A percentile compares a stretch with the other conserved stretches of the same genome.
Conservation (phyloP, 1,140 invertebrate genomes). For the Dinothrombium tinctorium region DNA sequence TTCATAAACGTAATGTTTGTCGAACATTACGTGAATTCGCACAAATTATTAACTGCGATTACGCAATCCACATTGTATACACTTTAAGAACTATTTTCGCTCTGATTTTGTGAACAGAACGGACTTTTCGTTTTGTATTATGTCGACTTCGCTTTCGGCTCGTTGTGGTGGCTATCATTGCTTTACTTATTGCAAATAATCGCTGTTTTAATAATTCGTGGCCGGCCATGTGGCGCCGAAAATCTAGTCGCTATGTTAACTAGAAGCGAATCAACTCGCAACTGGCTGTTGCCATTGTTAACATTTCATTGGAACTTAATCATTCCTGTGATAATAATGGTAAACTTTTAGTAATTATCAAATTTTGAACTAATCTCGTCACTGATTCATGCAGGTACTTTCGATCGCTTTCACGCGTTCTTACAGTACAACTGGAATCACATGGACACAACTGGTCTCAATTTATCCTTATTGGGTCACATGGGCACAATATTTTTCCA, state of each 20-base stretch:
- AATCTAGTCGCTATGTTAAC: slow-evolving; percentile 42
- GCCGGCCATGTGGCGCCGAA: slow-evolving; percentile 56
- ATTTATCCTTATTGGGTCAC: slow-evolving; percentile 41
- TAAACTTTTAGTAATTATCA: too few relatives aligned
- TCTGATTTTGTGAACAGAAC: slow-evolving; percentile 26
- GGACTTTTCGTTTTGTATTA: slow-evolving; percentile 63
- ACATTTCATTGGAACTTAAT: slow-evolving; percentile 72
- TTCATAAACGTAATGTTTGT: background rate
- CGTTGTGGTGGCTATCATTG: slow-evolving; percentile 59
- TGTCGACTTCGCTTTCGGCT: slow-evolving; percentile 51
- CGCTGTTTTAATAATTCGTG: slow-evolving; percentile 53
- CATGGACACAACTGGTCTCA: slow-evolving; percentile 30
- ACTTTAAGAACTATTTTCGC: background rate
- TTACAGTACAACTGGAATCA: slow-evolving; percentile 42
- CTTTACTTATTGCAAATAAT: slow-evolving; percentile 47
- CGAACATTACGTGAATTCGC: background rate
- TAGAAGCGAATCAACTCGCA: slow-evolving; percentile 15
- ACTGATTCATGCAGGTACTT: slow-evolving; percentile 40
- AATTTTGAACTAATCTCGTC: too few relatives aligned
- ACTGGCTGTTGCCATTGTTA: slow-evolving; percentile 33
- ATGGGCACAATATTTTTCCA: slow-evolving; percentile 48
- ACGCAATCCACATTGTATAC: background rate
- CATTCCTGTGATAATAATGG: slow-evolving; percentile 46
- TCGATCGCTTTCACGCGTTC: slow-evolving; percentile 49
- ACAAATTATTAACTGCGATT: background rate